Evolutionary conservation across 2,888 invertebrate species (phyloP).

Genomic region (Machimus atricapillus): DNA sequence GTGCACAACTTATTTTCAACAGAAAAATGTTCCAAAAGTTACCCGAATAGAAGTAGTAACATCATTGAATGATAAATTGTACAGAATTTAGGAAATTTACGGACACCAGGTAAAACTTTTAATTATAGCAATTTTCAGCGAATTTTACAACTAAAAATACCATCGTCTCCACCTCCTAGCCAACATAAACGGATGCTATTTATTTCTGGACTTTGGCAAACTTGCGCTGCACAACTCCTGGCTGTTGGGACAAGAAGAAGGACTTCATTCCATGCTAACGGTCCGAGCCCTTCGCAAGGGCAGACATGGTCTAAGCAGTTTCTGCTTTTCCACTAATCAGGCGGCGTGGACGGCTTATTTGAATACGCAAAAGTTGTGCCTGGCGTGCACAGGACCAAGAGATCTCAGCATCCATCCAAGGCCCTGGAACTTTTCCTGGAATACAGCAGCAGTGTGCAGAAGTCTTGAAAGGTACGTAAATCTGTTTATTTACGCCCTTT

Average conservation of each 20-base stretch:
- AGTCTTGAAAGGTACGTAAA: background rate
- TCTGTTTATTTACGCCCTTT: background rate
- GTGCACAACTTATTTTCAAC: background rate
- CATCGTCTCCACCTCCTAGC: background rate
- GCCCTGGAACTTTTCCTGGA: background rate
- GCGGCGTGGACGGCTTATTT: background rate
- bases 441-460: background rate
- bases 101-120: background rate
- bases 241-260: background rate
- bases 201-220: background rate
- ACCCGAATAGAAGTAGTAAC: background rate
- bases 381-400: background rate
- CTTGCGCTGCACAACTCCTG: background rate
- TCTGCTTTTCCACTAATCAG: background rate
- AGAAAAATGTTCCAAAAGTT: background rate
- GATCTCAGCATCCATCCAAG: background rate
- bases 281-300: background rate
- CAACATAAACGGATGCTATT: background rate
- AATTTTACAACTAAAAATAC: background rate
- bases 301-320: background rate
- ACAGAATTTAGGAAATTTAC: background rate
- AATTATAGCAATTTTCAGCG: background rate
- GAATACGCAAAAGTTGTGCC: background rate
- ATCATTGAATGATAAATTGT: background rate
- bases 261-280: background rate